phyloP scores from a whole-genome alignment of 2,113 vertebrate species.

The Pogonocichla stellata region DNA sequence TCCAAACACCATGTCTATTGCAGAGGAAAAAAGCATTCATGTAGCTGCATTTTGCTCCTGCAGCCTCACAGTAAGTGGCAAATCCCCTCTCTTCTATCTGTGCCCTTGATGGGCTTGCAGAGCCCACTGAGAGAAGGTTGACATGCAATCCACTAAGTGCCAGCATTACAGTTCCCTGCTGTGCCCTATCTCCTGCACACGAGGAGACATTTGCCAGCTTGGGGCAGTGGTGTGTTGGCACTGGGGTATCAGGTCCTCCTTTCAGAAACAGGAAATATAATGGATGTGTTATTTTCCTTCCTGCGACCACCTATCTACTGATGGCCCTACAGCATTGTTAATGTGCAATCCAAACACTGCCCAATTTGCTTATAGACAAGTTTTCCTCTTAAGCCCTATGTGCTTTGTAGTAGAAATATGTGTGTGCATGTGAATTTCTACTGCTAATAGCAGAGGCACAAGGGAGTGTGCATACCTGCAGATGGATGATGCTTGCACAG shows the following conservation, averaged over 20 bases:
- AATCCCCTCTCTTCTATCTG: not conserved
- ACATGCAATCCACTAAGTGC: not conserved
- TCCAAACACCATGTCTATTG: not conserved
- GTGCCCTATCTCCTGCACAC: not conserved
- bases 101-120: slow-evolving; percentile 11
- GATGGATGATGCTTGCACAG: not conserved
- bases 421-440: not conserved
- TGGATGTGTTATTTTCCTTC: not conserved
- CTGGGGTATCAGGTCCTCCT: not conserved
- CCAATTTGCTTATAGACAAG: not conserved
- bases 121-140: not conserved
- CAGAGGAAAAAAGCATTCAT: not conserved
- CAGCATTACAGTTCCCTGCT: not conserved
- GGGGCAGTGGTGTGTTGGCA: not conserved
- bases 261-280: not conserved
- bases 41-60: not conserved
- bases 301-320: not conserved
- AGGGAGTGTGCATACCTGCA: not conserved
- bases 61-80: not conserved
- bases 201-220: not conserved
- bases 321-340: not conserved
- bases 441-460: not conserved
- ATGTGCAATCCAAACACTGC: not conserved
- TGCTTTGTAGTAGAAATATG: not conserved
- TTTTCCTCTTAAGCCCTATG: not conserved